These are phyloP conservation scores for Bugula neritina DNA, from an alignment of 2,888 invertebrate species.

Conservation along the genomic window DNA sequence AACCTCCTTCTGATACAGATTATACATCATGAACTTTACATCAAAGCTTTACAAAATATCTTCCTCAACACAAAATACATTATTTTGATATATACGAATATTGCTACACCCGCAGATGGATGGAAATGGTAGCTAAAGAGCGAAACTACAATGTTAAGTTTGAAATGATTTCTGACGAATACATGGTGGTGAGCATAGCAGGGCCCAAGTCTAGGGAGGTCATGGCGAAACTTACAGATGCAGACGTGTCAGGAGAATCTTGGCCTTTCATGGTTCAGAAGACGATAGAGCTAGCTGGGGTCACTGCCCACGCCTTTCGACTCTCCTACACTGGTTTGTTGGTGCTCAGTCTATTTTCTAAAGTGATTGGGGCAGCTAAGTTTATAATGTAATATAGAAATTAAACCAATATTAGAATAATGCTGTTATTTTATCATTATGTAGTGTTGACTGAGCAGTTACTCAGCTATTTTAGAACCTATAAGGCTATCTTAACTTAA, in stretches of 20 bases:
- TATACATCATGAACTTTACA: no score
- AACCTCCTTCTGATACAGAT: no score
- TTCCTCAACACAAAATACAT: no score
- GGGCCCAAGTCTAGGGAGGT: conserved; percentile 48
- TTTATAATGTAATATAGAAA: no score
- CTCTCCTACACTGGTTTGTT: conserved; percentile 50
- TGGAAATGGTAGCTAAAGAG: conserved; percentile 38
- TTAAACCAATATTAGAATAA: no score
- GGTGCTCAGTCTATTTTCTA: not conserved
- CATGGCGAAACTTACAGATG: conserved; percentile 43
- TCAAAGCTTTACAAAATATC: no score
- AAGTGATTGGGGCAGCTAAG: no score
- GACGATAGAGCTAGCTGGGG: conserved; percentile 42
- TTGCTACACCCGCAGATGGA: conserved; percentile 42
- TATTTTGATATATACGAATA: no score
- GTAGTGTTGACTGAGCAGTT: no score
- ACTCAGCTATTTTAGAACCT: no score
- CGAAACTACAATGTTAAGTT: conserved; percentile 39
- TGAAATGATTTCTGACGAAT: conserved; percentile 45
- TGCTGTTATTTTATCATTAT: no score
- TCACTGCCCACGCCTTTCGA: conserved; percentile 41
- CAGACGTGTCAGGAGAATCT: conserved; percentile 41
- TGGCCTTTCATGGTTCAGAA: conserved; percentile 50
- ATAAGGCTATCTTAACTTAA: no score
- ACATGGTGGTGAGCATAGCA: conserved; percentile 47